A percentile compares a stretch with the other conserved stretches of the same genome.
phyloP scores from a whole-genome alignment of 2,797 vertebrate genomes.

The Malacoraja senta region DNA sequence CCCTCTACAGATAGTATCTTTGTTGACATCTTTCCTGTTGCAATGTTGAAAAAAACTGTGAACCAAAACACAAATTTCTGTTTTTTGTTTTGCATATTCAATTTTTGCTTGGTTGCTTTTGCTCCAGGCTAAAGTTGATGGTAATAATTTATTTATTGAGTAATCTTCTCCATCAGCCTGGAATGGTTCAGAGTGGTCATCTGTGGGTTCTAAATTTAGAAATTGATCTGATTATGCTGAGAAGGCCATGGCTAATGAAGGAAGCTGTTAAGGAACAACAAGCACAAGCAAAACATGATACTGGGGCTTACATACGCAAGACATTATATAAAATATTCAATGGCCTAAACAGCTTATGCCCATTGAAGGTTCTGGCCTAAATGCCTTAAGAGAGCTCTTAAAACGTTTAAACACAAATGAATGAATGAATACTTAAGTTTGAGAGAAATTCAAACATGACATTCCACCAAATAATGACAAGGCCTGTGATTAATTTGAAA shows the following conservation, averaged over 20 bases:
- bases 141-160: slow-evolving; percentile 14
- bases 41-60: background rate
- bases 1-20: background rate
- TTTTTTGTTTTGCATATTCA: background rate
- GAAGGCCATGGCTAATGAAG: slow-evolving; percentile 15
- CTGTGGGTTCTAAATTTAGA: background rate
- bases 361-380: background rate
- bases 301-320: background rate
- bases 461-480: background rate
- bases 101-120: background rate
- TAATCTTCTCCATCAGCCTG: background rate
- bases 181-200: background rate
- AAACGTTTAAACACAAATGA: background rate
- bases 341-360: background rate
- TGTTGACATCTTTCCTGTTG: background rate
- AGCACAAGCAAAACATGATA: slow-evolving; percentile 3
- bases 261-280: slow-evolving; percentile 8
- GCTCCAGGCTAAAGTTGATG: background rate
- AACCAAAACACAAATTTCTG: background rate
- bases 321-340: background rate
- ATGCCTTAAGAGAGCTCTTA: background rate
- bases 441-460: background rate
- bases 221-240: slow-evolving; percentile 21
- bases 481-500: background rate
- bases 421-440: background rate